These are phyloP conservation scores for Lycopodina hypogea DNA, from an alignment of 37 sponge, comb jelly and placozoan species.

Conservation along the genomic window DNA sequence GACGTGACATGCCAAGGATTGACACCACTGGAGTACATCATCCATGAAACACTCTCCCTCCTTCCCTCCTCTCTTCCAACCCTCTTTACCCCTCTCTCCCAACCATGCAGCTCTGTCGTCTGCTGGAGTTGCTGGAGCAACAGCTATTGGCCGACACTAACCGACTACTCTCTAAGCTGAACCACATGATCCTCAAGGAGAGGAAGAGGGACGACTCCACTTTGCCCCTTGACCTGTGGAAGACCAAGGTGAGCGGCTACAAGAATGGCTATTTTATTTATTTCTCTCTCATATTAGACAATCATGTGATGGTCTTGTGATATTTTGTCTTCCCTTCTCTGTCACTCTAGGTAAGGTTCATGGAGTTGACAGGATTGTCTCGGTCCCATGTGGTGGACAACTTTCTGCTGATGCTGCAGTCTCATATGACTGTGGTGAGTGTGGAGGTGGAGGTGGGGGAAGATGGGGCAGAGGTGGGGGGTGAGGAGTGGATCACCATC, in stretches of 20 bases:
- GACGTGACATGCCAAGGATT: no score
- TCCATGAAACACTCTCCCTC: background rate
- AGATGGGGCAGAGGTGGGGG: background rate
- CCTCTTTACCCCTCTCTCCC: background rate
- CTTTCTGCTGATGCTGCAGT: conserved; percentile 17
- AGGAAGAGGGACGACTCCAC: conserved; percentile 61
- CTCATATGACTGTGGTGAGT: background rate
- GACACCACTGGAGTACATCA: no score
- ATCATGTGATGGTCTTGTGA: background rate
- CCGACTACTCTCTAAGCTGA: conserved; percentile 35
- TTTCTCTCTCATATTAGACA: background rate
- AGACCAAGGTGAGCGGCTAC: conserved; percentile 46
- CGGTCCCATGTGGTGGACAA: conserved; percentile 57
- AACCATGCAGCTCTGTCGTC: conserved; percentile 17
- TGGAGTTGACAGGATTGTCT: conserved; percentile 52
- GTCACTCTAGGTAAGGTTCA: conserved; percentile 18
- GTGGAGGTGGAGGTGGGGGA: background rate
- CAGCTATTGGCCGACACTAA: conserved; percentile 51
- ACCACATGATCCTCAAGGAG: conserved; percentile 48
- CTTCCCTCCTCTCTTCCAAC: background rate
- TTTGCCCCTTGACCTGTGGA: conserved; percentile 75
- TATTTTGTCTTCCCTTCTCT: background rate
- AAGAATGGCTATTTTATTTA: no score
- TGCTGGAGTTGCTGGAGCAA: conserved; percentile 47
- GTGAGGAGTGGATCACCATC: background rate